Conservation (phyloP, 2,888 invertebrate genomes). For the Syrphus vitripennis region DNA sequence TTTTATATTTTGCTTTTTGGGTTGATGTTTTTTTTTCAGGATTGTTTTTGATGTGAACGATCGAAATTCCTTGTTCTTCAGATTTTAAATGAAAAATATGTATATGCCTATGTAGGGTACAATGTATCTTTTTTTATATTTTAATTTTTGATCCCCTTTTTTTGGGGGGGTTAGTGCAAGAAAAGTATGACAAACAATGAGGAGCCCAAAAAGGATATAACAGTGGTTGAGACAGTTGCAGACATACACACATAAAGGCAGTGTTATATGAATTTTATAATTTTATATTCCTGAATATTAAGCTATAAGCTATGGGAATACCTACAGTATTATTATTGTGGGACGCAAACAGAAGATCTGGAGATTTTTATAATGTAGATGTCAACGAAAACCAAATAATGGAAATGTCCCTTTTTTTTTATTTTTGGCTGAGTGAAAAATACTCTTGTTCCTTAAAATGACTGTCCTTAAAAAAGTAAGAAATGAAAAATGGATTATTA, state of each 20-base stretch:
- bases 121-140: not conserved
- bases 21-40: not conserved
- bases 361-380: not conserved
- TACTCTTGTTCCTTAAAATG: not conserved
- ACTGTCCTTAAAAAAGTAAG: not conserved
- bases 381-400: constrained; percentile 22
- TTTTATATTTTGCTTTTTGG: not conserved
- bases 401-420: constrained; percentile 31
- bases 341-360: not conserved
- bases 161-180: not conserved
- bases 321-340: not conserved
- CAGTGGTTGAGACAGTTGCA: too few species aligned
- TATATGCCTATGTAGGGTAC: too few species aligned
- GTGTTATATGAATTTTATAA: not conserved
- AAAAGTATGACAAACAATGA: constrained; percentile 9
- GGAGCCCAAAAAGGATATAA: not conserved
- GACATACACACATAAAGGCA: not conserved
- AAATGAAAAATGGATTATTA: constrained; percentile 60
- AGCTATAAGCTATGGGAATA: not conserved
- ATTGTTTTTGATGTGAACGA: constrained; percentile 1
- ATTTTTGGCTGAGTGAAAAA: not conserved
- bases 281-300: not conserved
- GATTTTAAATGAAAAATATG: constrained; percentile 9
- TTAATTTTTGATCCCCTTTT: not conserved
- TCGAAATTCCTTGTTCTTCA: not conserved